A percentile compares a stretch with the other conserved stretches of the same genome.
Evolutionary conservation across 2,113 vertebrate genomes (phyloP).

Genomic region (Indicator maculatus): DNA sequence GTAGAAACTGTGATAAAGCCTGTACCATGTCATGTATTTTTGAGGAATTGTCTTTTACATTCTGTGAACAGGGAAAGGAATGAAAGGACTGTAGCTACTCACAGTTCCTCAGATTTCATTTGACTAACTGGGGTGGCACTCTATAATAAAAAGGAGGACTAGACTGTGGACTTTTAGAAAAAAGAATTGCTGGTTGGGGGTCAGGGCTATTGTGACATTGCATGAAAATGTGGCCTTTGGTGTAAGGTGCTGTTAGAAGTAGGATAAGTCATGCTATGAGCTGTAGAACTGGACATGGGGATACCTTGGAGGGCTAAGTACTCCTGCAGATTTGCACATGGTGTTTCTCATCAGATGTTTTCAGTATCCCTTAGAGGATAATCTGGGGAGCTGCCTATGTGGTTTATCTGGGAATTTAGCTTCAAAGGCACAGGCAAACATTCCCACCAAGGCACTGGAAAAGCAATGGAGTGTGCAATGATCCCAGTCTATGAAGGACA

Average conservation of each 20-base stretch:
- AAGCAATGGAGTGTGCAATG: not conserved
- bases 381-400: not conserved
- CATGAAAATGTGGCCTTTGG: not conserved
- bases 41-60: not conserved
- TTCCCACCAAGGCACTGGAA: not conserved
- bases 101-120: not conserved
- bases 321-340: not conserved
- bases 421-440: not conserved
- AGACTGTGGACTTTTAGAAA: not conserved
- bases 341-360: not conserved
- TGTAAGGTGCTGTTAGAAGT: not conserved
- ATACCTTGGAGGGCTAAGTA: not conserved
- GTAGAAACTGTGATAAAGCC: not conserved
- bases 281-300: rapidly evolving
- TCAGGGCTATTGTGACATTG: not conserved
- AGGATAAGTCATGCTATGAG: not conserved
- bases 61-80: not conserved
- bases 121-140: not conserved
- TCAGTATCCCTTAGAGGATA: not conserved
- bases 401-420: not conserved
- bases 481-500: not conserved
- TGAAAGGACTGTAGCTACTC: not conserved
- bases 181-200: not conserved
- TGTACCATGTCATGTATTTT: rapidly evolving
- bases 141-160: not conserved